Evolutionary conservation across 2,113 vertebrate genomes (phyloP).

Genomic region (Xenopus borealis): DNA sequence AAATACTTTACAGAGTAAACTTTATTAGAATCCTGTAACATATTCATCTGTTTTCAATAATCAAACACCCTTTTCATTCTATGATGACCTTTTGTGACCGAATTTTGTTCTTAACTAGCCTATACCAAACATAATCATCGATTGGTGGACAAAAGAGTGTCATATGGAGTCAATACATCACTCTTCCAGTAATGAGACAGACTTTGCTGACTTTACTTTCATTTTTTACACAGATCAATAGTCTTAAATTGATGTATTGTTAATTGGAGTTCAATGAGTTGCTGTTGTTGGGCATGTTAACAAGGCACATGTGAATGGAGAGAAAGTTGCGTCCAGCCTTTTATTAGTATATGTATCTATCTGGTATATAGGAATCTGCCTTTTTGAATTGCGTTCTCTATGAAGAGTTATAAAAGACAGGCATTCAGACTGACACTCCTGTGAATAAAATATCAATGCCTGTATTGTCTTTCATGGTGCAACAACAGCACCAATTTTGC

Average conservation of each 20-base stretch:
- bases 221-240: slow-evolving; percentile 76
- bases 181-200: slow-evolving; percentile 81
- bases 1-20: too few species aligned
- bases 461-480: too few species aligned
- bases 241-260: slow-evolving; percentile 71
- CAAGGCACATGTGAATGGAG: slow-evolving; percentile 46
- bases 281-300: slow-evolving; percentile 65
- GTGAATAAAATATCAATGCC: too few species aligned
- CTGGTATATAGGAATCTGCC: too few species aligned
- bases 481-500: too few species aligned
- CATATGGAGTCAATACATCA: slow-evolving; percentile 89
- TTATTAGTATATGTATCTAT: too few species aligned
- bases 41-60: slow-evolving; percentile 69
- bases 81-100: slow-evolving; percentile 69
- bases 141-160: slow-evolving; percentile 80
- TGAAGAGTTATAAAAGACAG: too few species aligned
- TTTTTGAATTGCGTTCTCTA: too few species aligned
- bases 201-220: slow-evolving; percentile 73
- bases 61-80: slow-evolving; percentile 62
- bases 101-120: slow-evolving; percentile 76
- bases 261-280: slow-evolving; percentile 84
- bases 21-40: slow-evolving; percentile 55
- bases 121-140: slow-evolving; percentile 70
- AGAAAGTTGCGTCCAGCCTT: too few species aligned
- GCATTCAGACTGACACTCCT: too few species aligned